phyloP scores from a whole-genome alignment of 2,113 vertebrate species.

The Ceyx margarethae region DNA sequence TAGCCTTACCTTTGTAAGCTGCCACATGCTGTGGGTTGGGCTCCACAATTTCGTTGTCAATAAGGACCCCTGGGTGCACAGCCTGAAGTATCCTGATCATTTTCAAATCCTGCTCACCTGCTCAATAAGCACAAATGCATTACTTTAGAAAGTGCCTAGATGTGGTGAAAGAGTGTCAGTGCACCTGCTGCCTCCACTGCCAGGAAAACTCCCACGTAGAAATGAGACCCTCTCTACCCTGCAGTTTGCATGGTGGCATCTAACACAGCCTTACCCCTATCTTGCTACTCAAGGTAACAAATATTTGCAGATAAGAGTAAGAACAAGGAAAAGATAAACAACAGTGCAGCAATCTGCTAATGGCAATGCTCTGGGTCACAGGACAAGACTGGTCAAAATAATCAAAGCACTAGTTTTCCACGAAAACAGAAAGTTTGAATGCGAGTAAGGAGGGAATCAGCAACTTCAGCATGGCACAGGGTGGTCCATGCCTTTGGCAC shows the following conservation, averaged over 20 bases:
- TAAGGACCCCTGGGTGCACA: slow-evolving; percentile 72
- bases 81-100: slow-evolving; percentile 77
- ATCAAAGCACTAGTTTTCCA: background rate
- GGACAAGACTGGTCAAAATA: background rate
- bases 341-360: background rate
- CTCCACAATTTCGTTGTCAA: slow-evolving; percentile 84
- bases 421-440: background rate
- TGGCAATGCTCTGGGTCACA: fast-evolving
- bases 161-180: background rate
- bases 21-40: slow-evolving; percentile 80
- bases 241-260: background rate
- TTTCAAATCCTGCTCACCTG: slow-evolving; percentile 83
- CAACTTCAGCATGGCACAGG: no score
- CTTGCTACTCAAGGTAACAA: background rate
- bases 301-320: background rate
- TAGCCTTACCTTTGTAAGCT: slow-evolving; percentile 77
- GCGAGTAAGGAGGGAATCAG: background rate
- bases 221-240: background rate
- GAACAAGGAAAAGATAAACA: background rate
- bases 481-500: background rate
- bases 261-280: background rate
- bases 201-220: background rate
- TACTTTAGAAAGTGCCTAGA: background rate
- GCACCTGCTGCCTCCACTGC: background rate
- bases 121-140: background rate